Evolutionary conservation across 2,797 vertebrate genomes (phyloP), one percentile per base, ranked within the genome.

Genomic region (Acipenser transmontanus): DNA sequence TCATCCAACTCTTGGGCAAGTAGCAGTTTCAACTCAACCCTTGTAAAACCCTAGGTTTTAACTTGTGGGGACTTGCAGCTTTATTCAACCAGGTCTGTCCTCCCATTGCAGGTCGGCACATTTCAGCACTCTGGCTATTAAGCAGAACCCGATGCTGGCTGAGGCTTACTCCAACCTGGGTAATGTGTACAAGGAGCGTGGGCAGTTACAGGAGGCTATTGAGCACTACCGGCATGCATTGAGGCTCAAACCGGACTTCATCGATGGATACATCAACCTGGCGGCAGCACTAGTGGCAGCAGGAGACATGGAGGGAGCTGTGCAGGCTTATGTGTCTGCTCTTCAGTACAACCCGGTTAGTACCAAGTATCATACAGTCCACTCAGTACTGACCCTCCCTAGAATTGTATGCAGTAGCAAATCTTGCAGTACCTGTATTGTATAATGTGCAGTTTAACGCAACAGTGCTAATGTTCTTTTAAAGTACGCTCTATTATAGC

Each of bases 331-430:
- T 1, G 97, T 98, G 65, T 98, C 96, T 65, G 97, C 97, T 66
- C 93, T 99, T 84, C 97, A 99, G 88, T 99, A 99, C 86, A 99
- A 99, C 79, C 97, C 97, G 77, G 97, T 99, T 81, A 93, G 94
- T 94, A 73, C 14, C 34, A 34, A 34, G 34, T 34, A 34, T 34
- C 34, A 34, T 4, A 4, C 34, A 34, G 2, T 34, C 34, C 34
- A 34, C 34, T 34, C 34, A 34, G 34, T 34, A 34, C 34, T 34
- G 34, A 34, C 34, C 34, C 34, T 34, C 34, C 34, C 34, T 34
- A 34, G 34, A 34, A 34, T 4, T 34, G 34, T 34, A 34, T 34
- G 34, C 4, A 34, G 3, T 34, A 34, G 34, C 34, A 34, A 34
- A 34, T 34, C 34, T 34, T 34, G 20, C 1, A 34, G 20, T 34